Conservation (phyloP, 2,113 vertebrate genomes). For the Tylochromis polylepis region DNA sequence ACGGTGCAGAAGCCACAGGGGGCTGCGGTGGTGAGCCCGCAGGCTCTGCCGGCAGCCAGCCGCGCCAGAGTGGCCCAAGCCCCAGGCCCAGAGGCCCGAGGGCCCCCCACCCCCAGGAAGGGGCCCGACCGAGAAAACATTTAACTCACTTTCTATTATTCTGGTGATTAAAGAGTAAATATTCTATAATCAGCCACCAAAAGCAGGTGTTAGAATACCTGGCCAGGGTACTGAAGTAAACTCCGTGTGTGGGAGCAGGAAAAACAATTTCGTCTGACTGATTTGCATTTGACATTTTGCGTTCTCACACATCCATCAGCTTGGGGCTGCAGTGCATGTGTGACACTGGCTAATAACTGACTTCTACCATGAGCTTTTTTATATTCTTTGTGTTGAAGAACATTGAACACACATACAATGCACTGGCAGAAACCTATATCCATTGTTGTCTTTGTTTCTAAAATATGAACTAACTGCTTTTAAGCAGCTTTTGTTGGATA, state of each 20-base stretch:
- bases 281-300: neutral
- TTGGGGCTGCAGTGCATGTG: neutral
- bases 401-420: rapidly evolving
- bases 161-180: neutral
- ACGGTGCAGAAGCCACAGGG: no score
- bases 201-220: rapidly evolving
- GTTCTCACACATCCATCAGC: neutral
- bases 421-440: neutral
- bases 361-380: neutral
- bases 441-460: neutral
- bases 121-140: neutral
- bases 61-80: no score
- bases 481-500: neutral
- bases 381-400: neutral
- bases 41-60: no score
- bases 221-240: neutral
- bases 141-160: neutral
- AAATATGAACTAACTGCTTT: neutral
- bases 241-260: neutral
- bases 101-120: no score
- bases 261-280: neutral
- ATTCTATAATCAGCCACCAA: neutral
- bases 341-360: neutral
- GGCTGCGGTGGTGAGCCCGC: no score
- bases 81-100: no score